phyloP scores from a whole-genome alignment of 2,113 vertebrate genomes.

The Dolichallabes microphthalmus region DNA sequence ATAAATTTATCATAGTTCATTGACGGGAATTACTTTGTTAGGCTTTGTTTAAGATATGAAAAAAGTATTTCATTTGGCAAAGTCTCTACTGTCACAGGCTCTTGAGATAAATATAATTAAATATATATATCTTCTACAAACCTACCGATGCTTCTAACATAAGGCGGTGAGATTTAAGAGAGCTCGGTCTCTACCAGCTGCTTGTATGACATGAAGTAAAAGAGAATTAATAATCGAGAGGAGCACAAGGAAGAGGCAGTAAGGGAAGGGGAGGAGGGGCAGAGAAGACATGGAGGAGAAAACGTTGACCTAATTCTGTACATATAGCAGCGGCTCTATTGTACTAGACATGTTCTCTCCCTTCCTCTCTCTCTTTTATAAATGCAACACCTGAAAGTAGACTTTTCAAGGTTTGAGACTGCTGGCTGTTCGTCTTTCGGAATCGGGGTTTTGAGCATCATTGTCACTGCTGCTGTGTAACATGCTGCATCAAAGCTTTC shows the following conservation, averaged over 20 bases:
- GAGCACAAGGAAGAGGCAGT: conserved; percentile 31
- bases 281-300: conserved; percentile 57
- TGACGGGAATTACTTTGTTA: background rate
- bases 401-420: conserved; percentile 27
- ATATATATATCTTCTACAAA: conserved; percentile 8
- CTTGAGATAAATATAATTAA: background rate
- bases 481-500: conserved; percentile 18
- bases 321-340: conserved; percentile 66
- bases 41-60: background rate
- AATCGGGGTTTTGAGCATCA: conserved; percentile 33
- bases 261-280: conserved; percentile 47
- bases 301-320: conserved; percentile 75
- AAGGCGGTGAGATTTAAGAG: conserved; percentile 38
- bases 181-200: conserved; percentile 40
- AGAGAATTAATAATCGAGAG: conserved; percentile 58
- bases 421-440: conserved; percentile 36
- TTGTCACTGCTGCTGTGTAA: conserved; percentile 26
- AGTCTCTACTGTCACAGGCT: background rate
- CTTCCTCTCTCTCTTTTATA: conserved; percentile 54
- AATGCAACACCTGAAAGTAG: conserved; percentile 58
- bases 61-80: background rate
- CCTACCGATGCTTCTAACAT: background rate
- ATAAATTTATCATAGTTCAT: background rate
- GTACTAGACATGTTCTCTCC: conserved; percentile 60
- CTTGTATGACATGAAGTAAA: conserved; percentile 57